Evolutionary conservation across 2,888 invertebrate species (phyloP).

Genomic region (Luffia ferchaultella): DNA sequence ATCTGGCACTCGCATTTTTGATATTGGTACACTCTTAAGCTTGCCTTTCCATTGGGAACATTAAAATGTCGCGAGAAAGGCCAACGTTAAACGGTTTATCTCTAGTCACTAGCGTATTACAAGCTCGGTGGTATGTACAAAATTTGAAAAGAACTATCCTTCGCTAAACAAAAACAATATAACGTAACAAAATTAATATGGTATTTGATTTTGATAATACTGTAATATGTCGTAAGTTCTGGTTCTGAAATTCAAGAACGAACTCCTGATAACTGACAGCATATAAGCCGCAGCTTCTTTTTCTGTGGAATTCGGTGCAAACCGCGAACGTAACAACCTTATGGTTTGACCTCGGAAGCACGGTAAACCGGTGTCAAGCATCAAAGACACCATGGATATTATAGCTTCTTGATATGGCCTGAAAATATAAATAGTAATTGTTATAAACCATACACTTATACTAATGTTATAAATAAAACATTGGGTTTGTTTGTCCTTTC

Average conservation of each 20-base stretch:
- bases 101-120: too few species aligned
- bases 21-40: too few species aligned
- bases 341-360: constrained; percentile 99
- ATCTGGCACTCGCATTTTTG: too few species aligned
- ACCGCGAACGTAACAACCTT: constrained; percentile 87
- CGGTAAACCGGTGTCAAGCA: constrained; percentile 98
- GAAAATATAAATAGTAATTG: constrained; percentile 22
- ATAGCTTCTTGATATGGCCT: constrained; percentile 97
- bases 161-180: neutral
- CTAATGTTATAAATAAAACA: neutral
- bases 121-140: too few species aligned
- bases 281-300: constrained; percentile 95
- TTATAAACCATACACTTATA: neutral
- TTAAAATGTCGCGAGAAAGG: too few species aligned
- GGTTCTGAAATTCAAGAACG: constrained; percentile 95
- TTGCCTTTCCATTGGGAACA: too few species aligned
- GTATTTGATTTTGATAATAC: constrained; percentile 99
- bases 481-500: too few species aligned
- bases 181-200: constrained; percentile 88
- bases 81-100: too few species aligned
- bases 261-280: constrained; percentile 91
- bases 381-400: constrained; percentile 94
- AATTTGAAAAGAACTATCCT: too few species aligned
- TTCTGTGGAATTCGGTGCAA: constrained; percentile 91
- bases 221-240: constrained; percentile 99